Evolutionary conservation across 2,797 vertebrate species (phyloP), one percentile per base, ranked within the genome.

Genomic region (Microhierax caerulescens): DNA sequence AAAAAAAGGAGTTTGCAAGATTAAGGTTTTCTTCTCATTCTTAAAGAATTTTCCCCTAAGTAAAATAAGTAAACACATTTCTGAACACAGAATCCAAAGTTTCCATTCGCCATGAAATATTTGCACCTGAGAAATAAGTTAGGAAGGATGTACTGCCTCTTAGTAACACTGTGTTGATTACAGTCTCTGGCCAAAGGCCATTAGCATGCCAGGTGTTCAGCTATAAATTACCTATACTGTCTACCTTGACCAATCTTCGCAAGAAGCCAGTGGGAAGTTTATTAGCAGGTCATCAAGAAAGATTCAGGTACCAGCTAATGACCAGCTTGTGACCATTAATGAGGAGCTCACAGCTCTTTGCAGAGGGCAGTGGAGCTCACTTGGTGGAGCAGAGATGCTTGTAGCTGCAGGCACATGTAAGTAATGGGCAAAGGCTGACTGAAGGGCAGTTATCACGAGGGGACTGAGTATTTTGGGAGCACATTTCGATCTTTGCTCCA

Each of bases 221-320:
- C 41, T 95, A 41, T 84, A 94, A 97, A 96, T 94, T 95, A 94
- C 90, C 93, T 80, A 68, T 36, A 77, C 28, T 45, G 60, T 75
- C 83, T 89, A 50, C 70, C 30, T 86, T 61, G 83, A 85, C 51
- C 94, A 96, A 48, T 67, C 64, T 93, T 90, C 74, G 54, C 80
- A 75, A 87, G 16, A 90, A 97, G 79, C 25, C 92, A 82, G 69
- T 81, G 50, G 48, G 90, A 92, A 89, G 27, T 84, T 94, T 87
- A 94, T 96, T 97, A 91, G 53, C 88, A 60, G 85, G 77, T 94
- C 89, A 93, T 75, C 75, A 75, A 67, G 77, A 74, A 90, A 85
- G 79, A 88, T 75, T 85, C 84, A 91, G 73, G 56, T 83, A 60
- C 17, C 74, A 91, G 22, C 24, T 92, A 89, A 94, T 88, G 75